Evolutionary conservation across 2,113 vertebrate genomes (phyloP), one percentile per base, ranked within the genome.

Genomic region (Gambusia affinis): DNA sequence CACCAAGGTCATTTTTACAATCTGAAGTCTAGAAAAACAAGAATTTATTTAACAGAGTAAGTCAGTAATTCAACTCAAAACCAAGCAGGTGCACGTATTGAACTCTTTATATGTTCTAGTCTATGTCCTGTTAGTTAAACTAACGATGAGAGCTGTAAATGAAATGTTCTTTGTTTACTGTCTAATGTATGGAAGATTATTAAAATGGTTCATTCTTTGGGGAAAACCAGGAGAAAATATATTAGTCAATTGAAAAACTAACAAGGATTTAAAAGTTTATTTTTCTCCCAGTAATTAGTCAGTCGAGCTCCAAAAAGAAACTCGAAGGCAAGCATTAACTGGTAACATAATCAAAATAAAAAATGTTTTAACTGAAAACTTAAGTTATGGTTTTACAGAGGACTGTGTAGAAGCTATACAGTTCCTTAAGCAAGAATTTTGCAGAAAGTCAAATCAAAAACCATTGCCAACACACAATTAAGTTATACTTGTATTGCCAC

Each of bases 91-190:
- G 0, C 22, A 67, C 70, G 8, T 12, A 39, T 8, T 57, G 3
- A 51, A 3, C 27, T 1, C 2, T 29, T 64, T 44, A 14, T 4
- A 60, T 70, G 2, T 5, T 62, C 2, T 44, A 57, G 19, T 66
- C 28, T 37, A 17, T 12, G 84, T 86, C 84, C 80, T 85, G 67
- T 57, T 64, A 60, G 66, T 78, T 84, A 24, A 81, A 72, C 22
- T 89, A 92, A 17, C 91, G 93, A 75, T 69, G 86, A 87, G 44
- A 86, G 88, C 0, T 89, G 88, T 31, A 92, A 88, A 72, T 89
- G 88, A 93, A 84, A 17, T 92, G 80, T 44, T 17, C 89, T 85
- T 82, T 95, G 93, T 35, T 91, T 94, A 12, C 83, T 87, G 11
- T 90, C 90, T 70, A 92, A 78, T 86, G 78, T 81, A 54, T 10